Base-by-base conservation (phyloP, 2,888 invertebrate genomes). In the Agriotes lineatus region DNA sequence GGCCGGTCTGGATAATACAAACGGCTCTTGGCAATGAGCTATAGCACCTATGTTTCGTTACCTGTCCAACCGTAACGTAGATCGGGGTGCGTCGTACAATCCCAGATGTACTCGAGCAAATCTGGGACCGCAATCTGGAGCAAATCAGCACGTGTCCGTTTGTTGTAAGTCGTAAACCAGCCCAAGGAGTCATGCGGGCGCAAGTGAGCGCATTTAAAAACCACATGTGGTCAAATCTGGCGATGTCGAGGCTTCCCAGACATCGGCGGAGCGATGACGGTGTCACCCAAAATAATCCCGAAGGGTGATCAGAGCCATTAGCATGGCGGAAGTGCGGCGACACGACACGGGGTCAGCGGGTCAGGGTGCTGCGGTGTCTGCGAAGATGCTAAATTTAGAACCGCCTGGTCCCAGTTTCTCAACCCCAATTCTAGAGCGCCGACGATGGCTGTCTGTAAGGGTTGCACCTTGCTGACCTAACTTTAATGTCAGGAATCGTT, bases 241-340 rank as follows among this genome's bases (percentile, higher is more conserved):
- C 30, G 18, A 52, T 30, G 25, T 50, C 30, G 50, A 10, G 44
- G 30, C 16, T 16, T 48, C 45, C 16, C 48, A 45, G 59, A 22
- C 35, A 35, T 58, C 12, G 18, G 22, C 9, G n/a, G 45, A 56
- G 12, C 37, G 42, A 18, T 22, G 14, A 20, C 16, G 35, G n/a
- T 22, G 22, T 42, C 20, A 37, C 56, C 56, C 16, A 66, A 66
- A 66, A 69, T 69, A 73, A 62, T 68, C 48, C 37, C 67, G 70
- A 74, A 73, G 77, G 75, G 75, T 74, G 72, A 76, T 75, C 65
- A 70, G 64, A 74, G 71, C 72, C 74, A 74, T 76, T 76, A 76
- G 72, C 67, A 75, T 70, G 73, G 72, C 76, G 78, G 78, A 78
- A 77, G 76, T 77, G 70, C 72, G 74, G 73, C 75, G 75, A 75